Percentiles rank a stretch among this genome's conserved stretches.
Evolutionary conservation across 35 echinoderm and acorn worm genomes (phyloP).

Genomic region (Chiridota heheva): DNA sequence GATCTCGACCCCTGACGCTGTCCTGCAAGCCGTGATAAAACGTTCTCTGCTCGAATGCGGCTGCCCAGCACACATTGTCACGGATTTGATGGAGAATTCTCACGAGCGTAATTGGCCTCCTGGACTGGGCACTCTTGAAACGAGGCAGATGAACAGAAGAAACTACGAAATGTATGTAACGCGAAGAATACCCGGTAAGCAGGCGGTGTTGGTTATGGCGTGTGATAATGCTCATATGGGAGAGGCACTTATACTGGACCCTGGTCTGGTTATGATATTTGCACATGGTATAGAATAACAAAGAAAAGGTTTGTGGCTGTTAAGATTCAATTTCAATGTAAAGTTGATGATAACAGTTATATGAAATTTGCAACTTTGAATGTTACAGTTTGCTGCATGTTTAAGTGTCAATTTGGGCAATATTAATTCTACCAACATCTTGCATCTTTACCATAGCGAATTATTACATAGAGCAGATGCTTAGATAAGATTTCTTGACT

Average conservation of each 20-base stretch:
- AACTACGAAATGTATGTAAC: slow-evolving; percentile 97
- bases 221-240: slow-evolving; percentile 97
- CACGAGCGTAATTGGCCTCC: slow-evolving; percentile 98
- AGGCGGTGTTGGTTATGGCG: slow-evolving; percentile 94
- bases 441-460: too few relatives aligned
- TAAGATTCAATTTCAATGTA: too few relatives aligned
- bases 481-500: too few relatives aligned
- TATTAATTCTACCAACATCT: too few relatives aligned
- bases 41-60: slow-evolving; percentile 91
- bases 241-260: slow-evolving; percentile 85
- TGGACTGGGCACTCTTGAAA: slow-evolving; percentile 87
- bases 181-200: slow-evolving; percentile 90
- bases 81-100: slow-evolving; percentile 96
- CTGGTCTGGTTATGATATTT: slow-evolving; percentile 99
- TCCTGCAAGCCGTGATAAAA: slow-evolving; percentile 96
- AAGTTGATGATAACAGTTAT: too few relatives aligned
- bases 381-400: too few relatives aligned
- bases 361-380: too few relatives aligned
- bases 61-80: slow-evolving; percentile 83
- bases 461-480: too few relatives aligned
- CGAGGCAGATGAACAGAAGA: slow-evolving; percentile 93
- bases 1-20: slow-evolving; percentile 97
- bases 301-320: background rate
- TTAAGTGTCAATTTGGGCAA: too few relatives aligned
- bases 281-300: slow-evolving; percentile 96